Evolutionary conservation across 2,113 vertebrate species (phyloP), one percentile per base, ranked within the genome.

Genomic region (Cinclus mexicanus): DNA sequence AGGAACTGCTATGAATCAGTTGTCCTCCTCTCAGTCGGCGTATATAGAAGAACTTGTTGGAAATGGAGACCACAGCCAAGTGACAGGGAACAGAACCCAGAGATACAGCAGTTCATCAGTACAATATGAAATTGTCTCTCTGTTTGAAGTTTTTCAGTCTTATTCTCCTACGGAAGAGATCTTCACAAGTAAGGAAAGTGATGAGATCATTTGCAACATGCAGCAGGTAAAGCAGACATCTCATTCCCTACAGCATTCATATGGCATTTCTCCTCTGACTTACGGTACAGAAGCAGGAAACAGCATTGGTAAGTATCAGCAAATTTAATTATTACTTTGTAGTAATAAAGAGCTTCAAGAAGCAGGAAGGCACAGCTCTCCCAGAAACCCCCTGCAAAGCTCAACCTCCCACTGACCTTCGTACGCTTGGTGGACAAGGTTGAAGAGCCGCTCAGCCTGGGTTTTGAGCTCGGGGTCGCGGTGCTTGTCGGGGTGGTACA

Each of bases 401-500:
- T 41, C 18, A 56, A 68, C 19, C 80, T 85, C 37, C 35, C 44
- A 83, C 98, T 96, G 96, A 99, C 99, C 99, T 99, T 99, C 99
- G 97, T 99, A 99, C 11, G 99, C 99, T 97, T 99, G 98, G 87
- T 99, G 99, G 25, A 99, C 98, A 9, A 99, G 98, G 98, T 99
- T 99, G 95, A 99, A 99, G 35, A 99, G 98, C 33, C 98, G 98
- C 39, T 99, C 99, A 0, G 99, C 99, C 69, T 99, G 99, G 0
- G 52, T 96, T 86, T 99, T 99, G 74, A 99, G 98, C 93, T 99
- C 99, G 1, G 99, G 99, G 97, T 99, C 99, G 52, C 99, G 92
- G 98, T 99, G 99, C 98, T 99, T 99, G 98, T 99, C 99, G 4
- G 99, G 99, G 77, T 99, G 99, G 98, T 99, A 99, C 3, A 99